Evolutionary conservation across 1,140 invertebrate species (phyloP).

Genomic region (Bilobella aurantiaca): DNA sequence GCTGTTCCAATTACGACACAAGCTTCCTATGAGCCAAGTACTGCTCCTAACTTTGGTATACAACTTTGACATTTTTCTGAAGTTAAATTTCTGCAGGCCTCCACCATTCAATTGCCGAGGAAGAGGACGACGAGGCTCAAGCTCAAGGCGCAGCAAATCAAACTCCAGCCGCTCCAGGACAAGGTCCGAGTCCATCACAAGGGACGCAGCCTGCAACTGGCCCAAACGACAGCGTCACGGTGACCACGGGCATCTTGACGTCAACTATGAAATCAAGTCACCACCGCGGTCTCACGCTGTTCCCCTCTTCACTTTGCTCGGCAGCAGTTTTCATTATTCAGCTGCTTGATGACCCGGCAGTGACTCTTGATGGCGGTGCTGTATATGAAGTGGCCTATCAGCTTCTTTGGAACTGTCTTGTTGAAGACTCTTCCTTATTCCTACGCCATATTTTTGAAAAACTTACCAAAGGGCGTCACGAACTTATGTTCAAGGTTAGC

Average conservation of each 20-base stretch:
- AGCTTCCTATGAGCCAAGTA: slow-evolving; percentile 87
- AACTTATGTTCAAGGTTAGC: slow-evolving; percentile 78
- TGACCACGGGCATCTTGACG: slow-evolving; percentile 21
- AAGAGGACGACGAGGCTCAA: slow-evolving; percentile 59
- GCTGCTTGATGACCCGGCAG: slow-evolving; percentile 88
- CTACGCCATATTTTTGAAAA: slow-evolving; percentile 91
- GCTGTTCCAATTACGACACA: slow-evolving; percentile 92
- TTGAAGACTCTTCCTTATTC: slow-evolving; percentile 95
- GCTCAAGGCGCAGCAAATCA: neutral
- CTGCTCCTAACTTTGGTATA: neutral
- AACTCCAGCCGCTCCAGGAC: neutral
- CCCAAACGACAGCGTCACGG: slow-evolving; percentile 25
- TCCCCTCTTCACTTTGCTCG: slow-evolving; percentile 91
- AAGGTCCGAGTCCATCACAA: slow-evolving; percentile 6
- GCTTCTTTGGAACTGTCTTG: slow-evolving; percentile 93
- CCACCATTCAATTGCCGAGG: slow-evolving; percentile 68
- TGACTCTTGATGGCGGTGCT: slow-evolving; percentile 81
- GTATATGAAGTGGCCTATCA: slow-evolving; percentile 84
- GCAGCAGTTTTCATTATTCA: slow-evolving; percentile 90
- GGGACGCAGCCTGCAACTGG: slow-evolving; percentile 12
- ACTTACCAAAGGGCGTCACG: slow-evolving; percentile 87
- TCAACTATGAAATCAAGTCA: slow-evolving; percentile 40
- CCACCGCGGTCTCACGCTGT: slow-evolving; percentile 83
- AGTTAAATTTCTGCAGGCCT: slow-evolving; percentile 39
- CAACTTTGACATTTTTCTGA: neutral